Percentiles rank a stretch among this genome's conserved stretches.
Conservation (phyloP, 2,888 invertebrate species). For the Digitonthophagus gazella region DNA sequence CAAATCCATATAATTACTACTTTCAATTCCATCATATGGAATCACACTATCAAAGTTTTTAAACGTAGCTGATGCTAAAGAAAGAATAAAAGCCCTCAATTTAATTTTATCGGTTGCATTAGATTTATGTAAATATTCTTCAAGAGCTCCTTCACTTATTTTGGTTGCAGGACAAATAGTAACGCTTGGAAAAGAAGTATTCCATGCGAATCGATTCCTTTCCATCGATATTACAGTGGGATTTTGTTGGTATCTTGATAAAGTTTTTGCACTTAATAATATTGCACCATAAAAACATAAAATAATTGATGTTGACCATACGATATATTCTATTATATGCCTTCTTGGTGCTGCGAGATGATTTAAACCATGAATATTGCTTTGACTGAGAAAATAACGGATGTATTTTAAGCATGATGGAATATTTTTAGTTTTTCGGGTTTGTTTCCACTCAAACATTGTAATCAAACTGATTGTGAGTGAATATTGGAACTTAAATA, state of each 20-base stretch:
- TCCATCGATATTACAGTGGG: constrained; percentile 75
- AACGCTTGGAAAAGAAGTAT: constrained; percentile 68
- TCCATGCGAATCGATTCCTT: constrained; percentile 69
- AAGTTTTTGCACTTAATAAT: constrained; percentile 57
- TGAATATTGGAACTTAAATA: not conserved
- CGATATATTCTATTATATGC: constrained; percentile 40
- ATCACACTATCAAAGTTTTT: constrained; percentile 60
- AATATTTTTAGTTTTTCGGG: constrained; percentile 5
- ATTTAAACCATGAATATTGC: constrained; percentile 44
- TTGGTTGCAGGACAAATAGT: constrained; percentile 65
- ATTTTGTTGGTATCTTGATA: constrained; percentile 66
- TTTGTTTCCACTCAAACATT: not conserved
- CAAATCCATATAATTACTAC: constrained; percentile 59
- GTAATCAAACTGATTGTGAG: not conserved
- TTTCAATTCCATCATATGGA: constrained; percentile 55
- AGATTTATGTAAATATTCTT: constrained; percentile 47
- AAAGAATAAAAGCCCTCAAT: constrained; percentile 57
- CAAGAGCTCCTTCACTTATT: constrained; percentile 57
- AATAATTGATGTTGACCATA: constrained; percentile 42
- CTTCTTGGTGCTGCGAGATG: constrained; percentile 39
- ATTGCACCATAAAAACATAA: constrained; percentile 41
- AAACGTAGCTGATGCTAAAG: constrained; percentile 60
- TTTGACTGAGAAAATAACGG: constrained; percentile 38
- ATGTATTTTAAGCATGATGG: constrained; percentile 2
- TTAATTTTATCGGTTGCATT: constrained; percentile 52